phyloP scores from a whole-genome alignment of 2,888 invertebrate genomes.

The Drosophila pullipes region DNA sequence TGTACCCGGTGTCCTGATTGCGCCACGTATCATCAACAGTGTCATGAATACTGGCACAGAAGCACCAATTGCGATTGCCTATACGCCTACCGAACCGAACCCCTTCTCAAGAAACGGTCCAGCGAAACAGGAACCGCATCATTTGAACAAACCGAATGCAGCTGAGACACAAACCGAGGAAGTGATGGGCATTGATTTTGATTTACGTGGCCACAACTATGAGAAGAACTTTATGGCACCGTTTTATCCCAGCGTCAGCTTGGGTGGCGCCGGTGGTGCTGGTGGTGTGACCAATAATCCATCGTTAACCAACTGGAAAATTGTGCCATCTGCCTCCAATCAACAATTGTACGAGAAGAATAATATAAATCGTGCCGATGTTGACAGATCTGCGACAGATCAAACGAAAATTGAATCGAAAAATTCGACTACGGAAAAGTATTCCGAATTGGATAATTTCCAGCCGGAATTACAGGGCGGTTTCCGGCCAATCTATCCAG shows the following conservation, averaged over 20 bases:
- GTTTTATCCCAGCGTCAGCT: slow-evolving; percentile 89
- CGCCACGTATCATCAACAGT: slow-evolving; percentile 85
- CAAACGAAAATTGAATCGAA: slow-evolving; percentile 45
- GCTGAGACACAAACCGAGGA: slow-evolving; percentile 83
- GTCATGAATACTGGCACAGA: slow-evolving; percentile 86
- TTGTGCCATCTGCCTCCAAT: slow-evolving; percentile 85
- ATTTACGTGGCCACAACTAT: slow-evolving; percentile 84
- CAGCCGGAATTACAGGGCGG: slow-evolving; percentile 90
- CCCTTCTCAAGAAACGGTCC: slow-evolving; percentile 49
- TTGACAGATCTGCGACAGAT: slow-evolving; percentile 42
- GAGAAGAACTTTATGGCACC: slow-evolving; percentile 89
- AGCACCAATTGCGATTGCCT: slow-evolving; percentile 89
- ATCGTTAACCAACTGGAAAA: slow-evolving; percentile 88
- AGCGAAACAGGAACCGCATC: slow-evolving; percentile 65
- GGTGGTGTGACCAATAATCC: slow-evolving; percentile 81
- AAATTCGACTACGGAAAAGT: slow-evolving; percentile 81
- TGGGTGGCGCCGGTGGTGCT: slow-evolving; percentile 84
- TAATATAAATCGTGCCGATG: slow-evolving; percentile 84
- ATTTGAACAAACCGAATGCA: slow-evolving; percentile 86
- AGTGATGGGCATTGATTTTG: slow-evolving; percentile 78
- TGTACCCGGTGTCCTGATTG: slow-evolving; percentile 83
- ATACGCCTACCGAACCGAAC: slow-evolving; percentile 87
- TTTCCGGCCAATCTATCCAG: slow-evolving; percentile 89
- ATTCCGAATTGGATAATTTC: slow-evolving; percentile 89
- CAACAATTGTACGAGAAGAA: slow-evolving; percentile 80